Evolutionary conservation across 2,888 invertebrate genomes (phyloP), one percentile per base, ranked within the genome.

Genomic region (Cinara cedri): DNA sequence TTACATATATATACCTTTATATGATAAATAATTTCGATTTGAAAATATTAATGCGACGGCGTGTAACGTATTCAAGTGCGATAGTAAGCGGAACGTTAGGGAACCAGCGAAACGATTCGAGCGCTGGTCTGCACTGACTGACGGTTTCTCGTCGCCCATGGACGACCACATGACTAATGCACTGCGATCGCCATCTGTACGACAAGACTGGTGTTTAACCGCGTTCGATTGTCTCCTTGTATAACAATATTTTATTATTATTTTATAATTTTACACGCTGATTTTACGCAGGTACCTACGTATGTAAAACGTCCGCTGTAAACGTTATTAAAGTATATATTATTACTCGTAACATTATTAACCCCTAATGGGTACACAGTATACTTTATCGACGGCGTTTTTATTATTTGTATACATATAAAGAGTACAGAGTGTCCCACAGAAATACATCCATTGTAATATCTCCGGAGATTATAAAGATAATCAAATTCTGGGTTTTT

Each of bases 91-190:
- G 6, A 46, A 66, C 75, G 55, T 44, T 26, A 54, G 51, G 34
- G 42, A 55, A 76, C 66, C 76, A 26, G 57, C 76, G 68, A 57
- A 78, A 68, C 76, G 68, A 60, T 49, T 49, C 76, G 68, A 60
- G 68, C 68, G 76, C 68, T 78, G 76, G 68, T 78, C 68, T 66
- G 76, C 68, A 78, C 76, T 76, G 66, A 76, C 75, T 78, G 76
- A 78, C 68, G 66, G 49, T 76, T 63, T 66, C 74, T 63, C 75
- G 75, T 42, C 54, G 66, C 46, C 26, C 76, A 57, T 57, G 76
- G 57, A 68, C 68, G 42, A 51, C 70, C 76, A 57, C 76, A 76
- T 76, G 76, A 68, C 76, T 68, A 24, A 26, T n/a, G 49, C 76
- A 57, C 76, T 68, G 10, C 66, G 16, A 66, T 49, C 76, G 76